These are phyloP conservation scores for Chelmon rostratus DNA, from an alignment of 2,797 vertebrate species.

Conservation along the genomic window DNA sequence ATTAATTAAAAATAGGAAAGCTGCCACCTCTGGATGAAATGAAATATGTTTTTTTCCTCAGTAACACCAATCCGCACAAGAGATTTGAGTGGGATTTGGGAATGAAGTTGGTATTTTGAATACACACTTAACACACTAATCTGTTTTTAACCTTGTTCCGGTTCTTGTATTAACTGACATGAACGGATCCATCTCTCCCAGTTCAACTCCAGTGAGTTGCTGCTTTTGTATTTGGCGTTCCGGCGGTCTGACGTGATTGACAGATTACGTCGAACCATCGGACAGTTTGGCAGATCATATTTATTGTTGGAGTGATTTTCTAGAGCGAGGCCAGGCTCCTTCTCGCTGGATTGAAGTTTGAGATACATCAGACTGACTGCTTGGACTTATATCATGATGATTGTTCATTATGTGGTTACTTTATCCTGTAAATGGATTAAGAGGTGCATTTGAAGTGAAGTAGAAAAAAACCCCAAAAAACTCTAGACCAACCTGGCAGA, in stretches of 20 bases:
- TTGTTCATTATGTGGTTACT: background rate
- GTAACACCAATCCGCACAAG: background rate
- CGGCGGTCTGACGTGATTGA: constrained; percentile 8
- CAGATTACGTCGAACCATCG: constrained; percentile 1
- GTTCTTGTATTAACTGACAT: background rate
- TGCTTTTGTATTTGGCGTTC: constrained; percentile 18
- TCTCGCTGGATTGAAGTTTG: constrained; percentile 1
- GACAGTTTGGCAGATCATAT: constrained; percentile 26
- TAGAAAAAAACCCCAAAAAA: background rate
- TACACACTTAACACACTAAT: background rate
- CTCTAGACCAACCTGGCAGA: background rate
- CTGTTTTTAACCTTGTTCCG: background rate
- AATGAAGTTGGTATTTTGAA: constrained; percentile 14
- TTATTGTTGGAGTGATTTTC: constrained; percentile 29
- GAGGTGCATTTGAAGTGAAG: background rate
- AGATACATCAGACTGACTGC: constrained; percentile 1
- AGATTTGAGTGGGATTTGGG: constrained; percentile 18
- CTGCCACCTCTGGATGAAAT: background rate
- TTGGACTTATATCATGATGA: background rate
- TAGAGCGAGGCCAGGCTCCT: background rate
- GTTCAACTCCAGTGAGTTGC: background rate
- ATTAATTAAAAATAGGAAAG: background rate
- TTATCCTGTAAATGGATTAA: constrained; percentile 7
- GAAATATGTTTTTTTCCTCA: background rate
- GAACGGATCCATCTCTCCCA: constrained; percentile 12